Evolutionary conservation across 2,113 vertebrate species (phyloP).

Genomic region (Chrysemys picta): DNA sequence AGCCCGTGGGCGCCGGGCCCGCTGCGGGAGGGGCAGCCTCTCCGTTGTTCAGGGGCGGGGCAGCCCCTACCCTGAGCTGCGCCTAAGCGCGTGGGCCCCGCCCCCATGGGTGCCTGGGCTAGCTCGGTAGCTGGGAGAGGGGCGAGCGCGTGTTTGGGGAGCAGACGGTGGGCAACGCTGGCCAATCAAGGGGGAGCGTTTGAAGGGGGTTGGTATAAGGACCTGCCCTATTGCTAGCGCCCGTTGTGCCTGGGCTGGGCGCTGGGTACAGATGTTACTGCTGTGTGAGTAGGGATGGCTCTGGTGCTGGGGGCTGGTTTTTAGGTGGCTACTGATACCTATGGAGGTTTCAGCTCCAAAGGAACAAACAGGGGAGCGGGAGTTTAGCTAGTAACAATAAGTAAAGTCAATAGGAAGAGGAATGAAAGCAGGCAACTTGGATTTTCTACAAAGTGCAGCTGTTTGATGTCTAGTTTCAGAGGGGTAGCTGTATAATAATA

Average conservation of each 20-base stretch:
- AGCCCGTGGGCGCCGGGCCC: rapidly evolving
- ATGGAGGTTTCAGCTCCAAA: background rate
- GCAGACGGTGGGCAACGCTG: no score
- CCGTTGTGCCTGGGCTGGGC: background rate
- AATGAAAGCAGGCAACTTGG: background rate
- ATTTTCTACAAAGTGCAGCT: background rate
- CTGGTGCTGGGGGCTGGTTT: background rate
- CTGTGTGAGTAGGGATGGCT: no score
- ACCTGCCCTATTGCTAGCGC: background rate
- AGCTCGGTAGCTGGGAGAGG: no score
- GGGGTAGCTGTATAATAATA: no score
- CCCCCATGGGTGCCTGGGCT: no score
- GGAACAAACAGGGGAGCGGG: background rate
- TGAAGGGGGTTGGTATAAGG: background rate
- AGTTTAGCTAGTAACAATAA: background rate
- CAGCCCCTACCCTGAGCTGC: no score
- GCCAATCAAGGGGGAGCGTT: background rate
- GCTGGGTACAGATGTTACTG: background rate
- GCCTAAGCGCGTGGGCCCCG: no score
- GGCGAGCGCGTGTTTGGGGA: no score
- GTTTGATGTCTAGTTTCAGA: background rate
- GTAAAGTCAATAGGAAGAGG: background rate
- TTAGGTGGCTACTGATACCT: no score
- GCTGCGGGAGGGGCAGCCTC: no score
- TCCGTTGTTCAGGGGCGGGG: background rate